phyloP scores from a whole-genome alignment of 92 coral and sea anemone species.

The Chrysogorgia sp. region DNA sequence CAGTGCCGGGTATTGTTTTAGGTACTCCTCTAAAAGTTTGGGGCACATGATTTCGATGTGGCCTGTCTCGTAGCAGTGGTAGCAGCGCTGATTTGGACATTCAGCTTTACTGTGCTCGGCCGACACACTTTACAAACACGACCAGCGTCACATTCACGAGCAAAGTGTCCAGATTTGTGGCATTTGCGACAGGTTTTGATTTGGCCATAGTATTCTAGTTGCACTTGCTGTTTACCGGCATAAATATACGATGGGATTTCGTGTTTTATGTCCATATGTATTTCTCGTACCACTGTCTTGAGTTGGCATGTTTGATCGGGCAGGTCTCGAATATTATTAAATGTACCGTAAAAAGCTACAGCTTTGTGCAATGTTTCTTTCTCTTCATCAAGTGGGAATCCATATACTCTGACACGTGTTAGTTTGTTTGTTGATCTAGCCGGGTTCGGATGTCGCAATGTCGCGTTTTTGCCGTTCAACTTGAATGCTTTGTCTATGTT shows the following conservation, averaged over 20 bases:
- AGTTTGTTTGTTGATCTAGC: no score
- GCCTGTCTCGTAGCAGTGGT: conserved; percentile 33
- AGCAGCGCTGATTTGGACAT: not conserved
- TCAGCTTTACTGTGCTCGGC: no score
- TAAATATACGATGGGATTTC: conserved; percentile 36
- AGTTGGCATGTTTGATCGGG: not conserved
- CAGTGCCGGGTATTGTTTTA: no score
- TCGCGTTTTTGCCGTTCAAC: no score
- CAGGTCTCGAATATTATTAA: not conserved
- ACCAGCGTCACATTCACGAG: conserved; percentile 2
- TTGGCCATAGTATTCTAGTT: conserved; percentile 23
- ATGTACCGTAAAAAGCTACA: conserved; percentile 21
- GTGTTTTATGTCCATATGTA: conserved; percentile 5
- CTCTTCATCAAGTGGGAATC: no score
- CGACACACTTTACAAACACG: no score
- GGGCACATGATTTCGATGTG: conserved; percentile 8
- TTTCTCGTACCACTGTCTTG: conserved; percentile 14
- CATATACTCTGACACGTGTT: no score
- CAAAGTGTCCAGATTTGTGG: conserved; percentile 4
- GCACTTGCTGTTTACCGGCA: no score
- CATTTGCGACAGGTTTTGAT: conserved; percentile 2
- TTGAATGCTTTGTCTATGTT: no score
- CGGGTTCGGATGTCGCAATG: no score
- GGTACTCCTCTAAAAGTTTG: no score
- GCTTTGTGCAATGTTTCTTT: no score